Conservation (phyloP, 2,797 vertebrate species). For the Coccyzus lansbergi region DNA sequence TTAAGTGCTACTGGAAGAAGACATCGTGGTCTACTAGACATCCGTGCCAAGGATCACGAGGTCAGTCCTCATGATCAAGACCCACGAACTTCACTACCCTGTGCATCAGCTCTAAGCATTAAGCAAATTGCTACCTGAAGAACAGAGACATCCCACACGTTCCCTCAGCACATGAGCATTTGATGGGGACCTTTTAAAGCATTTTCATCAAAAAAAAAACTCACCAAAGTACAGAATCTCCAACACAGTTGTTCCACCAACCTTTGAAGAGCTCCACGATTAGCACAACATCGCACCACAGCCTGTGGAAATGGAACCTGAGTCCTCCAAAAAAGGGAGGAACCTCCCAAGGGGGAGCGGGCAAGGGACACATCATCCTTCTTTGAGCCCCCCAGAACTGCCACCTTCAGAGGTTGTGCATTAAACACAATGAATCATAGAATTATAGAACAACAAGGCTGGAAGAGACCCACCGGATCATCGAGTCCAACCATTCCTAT, state of each 20-base stretch:
- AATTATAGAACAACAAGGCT: no score
- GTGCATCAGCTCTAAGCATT: neutral
- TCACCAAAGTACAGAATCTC: neutral
- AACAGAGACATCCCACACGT: fast-evolving
- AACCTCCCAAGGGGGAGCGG: neutral
- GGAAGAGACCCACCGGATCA: no score
- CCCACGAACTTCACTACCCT: neutral
- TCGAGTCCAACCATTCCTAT: no score
- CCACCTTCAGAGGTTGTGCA: no score
- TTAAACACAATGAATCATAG: neutral
- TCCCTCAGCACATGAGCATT: neutral
- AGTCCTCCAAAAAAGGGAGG: neutral
- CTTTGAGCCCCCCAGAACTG: neutral
- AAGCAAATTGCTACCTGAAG: neutral
- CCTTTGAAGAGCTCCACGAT: neutral
- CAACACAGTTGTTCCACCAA: fast-evolving
- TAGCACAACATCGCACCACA: neutral
- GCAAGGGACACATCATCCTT: fast-evolving
- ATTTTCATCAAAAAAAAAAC: neutral
- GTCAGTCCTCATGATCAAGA: fast-evolving
- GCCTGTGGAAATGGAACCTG: no score
- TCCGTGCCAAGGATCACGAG: fast-evolving
- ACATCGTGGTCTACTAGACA: neutral
- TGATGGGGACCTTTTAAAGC: neutral
- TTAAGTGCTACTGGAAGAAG: neutral